A percentile compares a stretch with the other conserved stretches of the same genome.
These are phyloP conservation scores for Hydrocynus forskahlii DNA, from an alignment of 2,797 vertebrate species.

Conservation along the genomic window DNA sequence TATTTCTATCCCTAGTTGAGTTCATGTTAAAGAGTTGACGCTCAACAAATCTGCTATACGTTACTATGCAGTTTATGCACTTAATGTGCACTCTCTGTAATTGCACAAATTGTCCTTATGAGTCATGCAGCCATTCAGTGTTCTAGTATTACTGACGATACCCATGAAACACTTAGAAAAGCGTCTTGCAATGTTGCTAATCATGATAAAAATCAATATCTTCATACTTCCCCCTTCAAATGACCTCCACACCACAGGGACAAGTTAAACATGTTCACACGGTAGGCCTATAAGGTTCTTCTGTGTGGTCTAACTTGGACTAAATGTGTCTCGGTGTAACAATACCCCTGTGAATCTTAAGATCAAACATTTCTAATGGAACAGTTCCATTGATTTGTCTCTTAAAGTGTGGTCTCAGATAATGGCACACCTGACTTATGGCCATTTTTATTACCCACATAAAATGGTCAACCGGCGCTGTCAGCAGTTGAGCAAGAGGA, in stretches of 20 bases:
- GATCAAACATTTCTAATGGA: slow-evolving; percentile 33
- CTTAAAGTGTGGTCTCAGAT: slow-evolving; percentile 17
- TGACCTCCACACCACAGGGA: not conserved
- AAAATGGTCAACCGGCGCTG: slow-evolving; percentile 37
- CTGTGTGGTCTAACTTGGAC: not conserved
- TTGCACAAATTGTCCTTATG: no score
- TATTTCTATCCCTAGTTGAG: no score
- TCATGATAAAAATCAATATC: not conserved
- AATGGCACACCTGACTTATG: slow-evolving; percentile 24
- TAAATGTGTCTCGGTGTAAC: not conserved
- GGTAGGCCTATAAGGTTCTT: not conserved
- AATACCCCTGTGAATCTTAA: slow-evolving; percentile 7
- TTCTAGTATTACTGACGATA: not conserved
- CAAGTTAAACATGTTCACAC: not conserved
- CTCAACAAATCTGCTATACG: no score
- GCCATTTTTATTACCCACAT: slow-evolving; percentile 39
- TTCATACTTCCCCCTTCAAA: no score
- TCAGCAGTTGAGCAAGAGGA: slow-evolving; percentile 31
- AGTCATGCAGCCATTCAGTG: not conserved
- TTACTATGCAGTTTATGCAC: no score
- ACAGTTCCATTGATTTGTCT: slow-evolving; percentile 1
- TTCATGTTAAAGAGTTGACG: no score
- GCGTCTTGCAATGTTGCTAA: not conserved
- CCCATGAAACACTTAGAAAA: not conserved
- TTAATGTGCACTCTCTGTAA: no score